phyloP scores from a whole-genome alignment of 2,888 invertebrate genomes.

The Arge pagana region DNA sequence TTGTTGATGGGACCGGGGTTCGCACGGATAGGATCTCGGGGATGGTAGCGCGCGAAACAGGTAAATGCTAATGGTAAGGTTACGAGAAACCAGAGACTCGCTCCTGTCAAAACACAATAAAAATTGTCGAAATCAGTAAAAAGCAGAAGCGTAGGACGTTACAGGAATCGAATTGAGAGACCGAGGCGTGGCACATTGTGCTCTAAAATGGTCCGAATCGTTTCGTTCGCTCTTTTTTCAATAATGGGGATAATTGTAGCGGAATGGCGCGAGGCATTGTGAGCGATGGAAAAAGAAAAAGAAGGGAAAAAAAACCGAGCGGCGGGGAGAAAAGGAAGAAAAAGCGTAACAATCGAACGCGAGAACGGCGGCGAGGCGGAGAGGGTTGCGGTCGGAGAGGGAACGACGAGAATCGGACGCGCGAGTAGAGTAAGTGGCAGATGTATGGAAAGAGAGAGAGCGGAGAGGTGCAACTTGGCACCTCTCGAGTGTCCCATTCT shows the following conservation, averaged over 20 bases:
- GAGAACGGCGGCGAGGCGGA: too few relatives aligned
- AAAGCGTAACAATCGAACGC: constrained; percentile 48
- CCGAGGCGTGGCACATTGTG: constrained; percentile 24
- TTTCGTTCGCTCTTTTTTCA: constrained; percentile 35
- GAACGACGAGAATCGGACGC: too few relatives aligned
- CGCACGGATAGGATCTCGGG: constrained; percentile 8
- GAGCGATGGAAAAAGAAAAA: constrained; percentile 24
- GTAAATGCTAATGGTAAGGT: constrained; percentile 32
- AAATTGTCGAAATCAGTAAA: constrained; percentile 37
- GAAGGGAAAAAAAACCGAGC: constrained; percentile 6
- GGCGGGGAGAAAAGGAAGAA: constrained; percentile 35
- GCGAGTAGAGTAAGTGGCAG: constrained; percentile 56
- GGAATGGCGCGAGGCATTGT: constrained; percentile 55
- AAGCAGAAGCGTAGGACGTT: constrained; percentile 24
- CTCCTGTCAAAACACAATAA: constrained; percentile 55
- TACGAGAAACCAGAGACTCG: constrained; percentile 33
- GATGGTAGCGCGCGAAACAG: constrained; percentile 27
- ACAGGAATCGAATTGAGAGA: constrained; percentile 14
- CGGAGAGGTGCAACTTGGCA: constrained; percentile 22
- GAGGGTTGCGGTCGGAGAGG: too few relatives aligned
- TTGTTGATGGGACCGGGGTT: too few relatives aligned
- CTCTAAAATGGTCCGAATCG: constrained; percentile 44
- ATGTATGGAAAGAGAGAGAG: constrained; percentile 55
- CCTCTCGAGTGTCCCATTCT: constrained; percentile 17
- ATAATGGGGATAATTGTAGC: constrained; percentile 56